phyloP scores from a whole-genome alignment of 1,140 invertebrate genomes.

The Myzus persicae region DNA sequence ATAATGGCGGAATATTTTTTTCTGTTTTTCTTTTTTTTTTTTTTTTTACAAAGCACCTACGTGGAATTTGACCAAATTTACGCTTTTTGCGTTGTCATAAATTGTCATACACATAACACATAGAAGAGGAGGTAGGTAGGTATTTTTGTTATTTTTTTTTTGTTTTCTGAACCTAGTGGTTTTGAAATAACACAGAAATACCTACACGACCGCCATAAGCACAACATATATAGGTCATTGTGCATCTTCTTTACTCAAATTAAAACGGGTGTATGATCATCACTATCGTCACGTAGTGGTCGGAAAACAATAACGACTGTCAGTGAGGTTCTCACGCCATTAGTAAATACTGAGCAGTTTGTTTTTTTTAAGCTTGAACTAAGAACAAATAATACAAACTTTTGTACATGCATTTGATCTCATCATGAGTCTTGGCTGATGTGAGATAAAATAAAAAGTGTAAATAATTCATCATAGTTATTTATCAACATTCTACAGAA shows the following conservation, averaged over 20 bases:
- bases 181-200: not conserved
- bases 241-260: not conserved
- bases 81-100: not conserved
- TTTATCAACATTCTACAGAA: not conserved
- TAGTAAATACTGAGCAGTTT: too few relatives aligned
- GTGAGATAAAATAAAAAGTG: not conserved
- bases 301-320: not conserved
- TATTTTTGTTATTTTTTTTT: not conserved
- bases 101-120: not conserved
- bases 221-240: not conserved
- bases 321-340: too few relatives aligned
- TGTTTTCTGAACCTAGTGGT: not conserved
- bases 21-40: not conserved
- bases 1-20: not conserved
- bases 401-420: not conserved
- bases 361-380: not conserved
- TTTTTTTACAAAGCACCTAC: not conserved
- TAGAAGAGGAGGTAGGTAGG: too few relatives aligned
- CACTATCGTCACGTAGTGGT: not conserved
- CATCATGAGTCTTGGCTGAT: not conserved
- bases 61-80: not conserved
- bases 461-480: not conserved
- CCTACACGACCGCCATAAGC: not conserved
- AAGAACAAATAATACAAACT: not conserved
- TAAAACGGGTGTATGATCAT: not conserved